A percentile compares a stretch with the other conserved stretches of the same genome.
Conservation (phyloP, 1,140 invertebrate genomes). For the Meteorus sp. region DNA sequence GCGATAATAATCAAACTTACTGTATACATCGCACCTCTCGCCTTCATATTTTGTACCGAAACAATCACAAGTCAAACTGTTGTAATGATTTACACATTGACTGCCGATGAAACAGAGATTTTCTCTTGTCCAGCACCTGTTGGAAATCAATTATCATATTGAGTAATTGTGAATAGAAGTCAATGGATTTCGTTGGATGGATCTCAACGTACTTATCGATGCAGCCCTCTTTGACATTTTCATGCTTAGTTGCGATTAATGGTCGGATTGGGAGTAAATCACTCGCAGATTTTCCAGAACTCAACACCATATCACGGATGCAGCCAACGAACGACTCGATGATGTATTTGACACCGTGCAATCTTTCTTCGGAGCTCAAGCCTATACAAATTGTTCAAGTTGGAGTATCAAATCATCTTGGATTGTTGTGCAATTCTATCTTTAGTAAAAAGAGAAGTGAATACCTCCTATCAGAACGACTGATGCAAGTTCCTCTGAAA, state of each 20-base stretch:
- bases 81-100: constrained; percentile 87
- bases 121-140: constrained; percentile 71
- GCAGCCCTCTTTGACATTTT: constrained; percentile 84
- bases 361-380: constrained; percentile 79
- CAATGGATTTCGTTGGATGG: neutral
- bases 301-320: constrained; percentile 81
- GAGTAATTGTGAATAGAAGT: neutral
- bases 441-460: neutral
- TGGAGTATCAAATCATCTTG: too few species aligned
- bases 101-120: constrained; percentile 84
- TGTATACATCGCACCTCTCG: constrained; percentile 85
- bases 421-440: neutral
- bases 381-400: constrained; percentile 58
- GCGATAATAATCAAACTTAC: constrained; percentile 68
- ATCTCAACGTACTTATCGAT: constrained; percentile 66
- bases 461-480: constrained; percentile 87
- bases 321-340: constrained; percentile 92
- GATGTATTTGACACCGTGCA: constrained; percentile 86
- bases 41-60: constrained; percentile 91
- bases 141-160: constrained; percentile 18
- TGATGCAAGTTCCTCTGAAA: constrained; percentile 79
- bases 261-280: constrained; percentile 78
- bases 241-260: constrained; percentile 80
- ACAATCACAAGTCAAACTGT: constrained; percentile 83
- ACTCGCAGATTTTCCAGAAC: constrained; percentile 79